Evolutionary conservation across 1,140 invertebrate species (phyloP).

Genomic region (Calephelis virginiensis): DNA sequence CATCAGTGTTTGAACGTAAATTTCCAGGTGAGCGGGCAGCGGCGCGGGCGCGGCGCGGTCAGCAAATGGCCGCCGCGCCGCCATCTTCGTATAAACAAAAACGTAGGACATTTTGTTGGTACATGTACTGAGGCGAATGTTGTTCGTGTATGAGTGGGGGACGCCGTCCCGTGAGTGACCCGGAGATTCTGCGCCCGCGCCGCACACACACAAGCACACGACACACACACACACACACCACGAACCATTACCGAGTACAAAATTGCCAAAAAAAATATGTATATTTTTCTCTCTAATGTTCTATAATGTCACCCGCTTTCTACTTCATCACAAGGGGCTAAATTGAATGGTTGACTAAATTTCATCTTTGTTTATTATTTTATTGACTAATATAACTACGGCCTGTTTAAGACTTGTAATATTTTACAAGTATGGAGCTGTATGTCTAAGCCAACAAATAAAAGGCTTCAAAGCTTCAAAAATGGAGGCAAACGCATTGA

Average conservation of each 20-base stretch:
- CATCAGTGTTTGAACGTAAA: background rate
- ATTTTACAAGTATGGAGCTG: background rate
- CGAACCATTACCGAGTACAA: conserved; percentile 72
- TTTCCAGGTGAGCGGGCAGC: conserved; percentile 45
- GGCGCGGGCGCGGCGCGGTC: conserved; percentile 40
- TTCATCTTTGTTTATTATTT: conserved; percentile 15
- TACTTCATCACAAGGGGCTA: conserved; percentile 39
- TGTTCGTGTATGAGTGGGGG: conserved; percentile 59
- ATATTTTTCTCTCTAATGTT: conserved; percentile 41
- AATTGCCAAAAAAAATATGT: conserved; percentile 70
- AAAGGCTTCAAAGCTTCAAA: too few species aligned
- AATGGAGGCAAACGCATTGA: too few species aligned
- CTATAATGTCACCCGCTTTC: conserved; percentile 30
- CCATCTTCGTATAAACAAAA: conserved; percentile 47
- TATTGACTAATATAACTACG: background rate
- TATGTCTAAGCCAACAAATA: too few species aligned
- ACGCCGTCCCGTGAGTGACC: conserved; percentile 39
- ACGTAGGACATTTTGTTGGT: conserved; percentile 73
- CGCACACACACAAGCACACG: conserved; percentile 39
- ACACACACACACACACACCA: conserved; percentile 39
- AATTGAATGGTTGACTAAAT: conserved; percentile 13
- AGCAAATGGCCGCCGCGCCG: conserved; percentile 30
- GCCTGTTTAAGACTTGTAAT: background rate
- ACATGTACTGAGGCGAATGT: conserved; percentile 65
- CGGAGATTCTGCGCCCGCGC: conserved; percentile 45